Evolutionary conservation across 1,140 invertebrate genomes (phyloP).

Genomic region (Maconellicoccus hirsutus): DNA sequence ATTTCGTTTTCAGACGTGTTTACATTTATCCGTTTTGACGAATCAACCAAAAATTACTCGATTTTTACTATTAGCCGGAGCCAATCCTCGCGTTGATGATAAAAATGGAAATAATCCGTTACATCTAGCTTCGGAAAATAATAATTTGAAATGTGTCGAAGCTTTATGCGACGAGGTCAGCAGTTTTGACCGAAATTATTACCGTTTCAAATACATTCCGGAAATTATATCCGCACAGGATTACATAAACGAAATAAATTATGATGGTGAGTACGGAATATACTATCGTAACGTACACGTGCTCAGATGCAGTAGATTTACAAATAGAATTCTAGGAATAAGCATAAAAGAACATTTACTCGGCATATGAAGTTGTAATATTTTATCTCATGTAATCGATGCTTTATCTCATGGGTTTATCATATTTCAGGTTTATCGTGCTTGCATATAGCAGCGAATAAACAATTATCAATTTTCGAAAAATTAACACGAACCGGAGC

Average conservation of each 20-base stretch:
- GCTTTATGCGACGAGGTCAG: neutral
- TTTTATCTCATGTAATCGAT: too few species aligned
- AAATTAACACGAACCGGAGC: neutral
- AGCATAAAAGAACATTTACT: neutral
- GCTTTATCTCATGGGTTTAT: too few species aligned
- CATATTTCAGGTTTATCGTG: neutral
- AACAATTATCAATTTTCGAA: neutral
- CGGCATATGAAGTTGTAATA: too few species aligned
- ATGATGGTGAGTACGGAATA: neutral
- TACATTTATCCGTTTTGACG: constrained; percentile 24
- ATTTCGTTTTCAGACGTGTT: constrained; percentile 20
- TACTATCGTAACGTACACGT: neutral
- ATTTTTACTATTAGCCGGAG: constrained; percentile 18
- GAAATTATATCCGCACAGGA: neutral
- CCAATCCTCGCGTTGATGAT: constrained; percentile 23
- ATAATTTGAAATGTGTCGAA: neutral
- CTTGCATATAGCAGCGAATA: neutral
- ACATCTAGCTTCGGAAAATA: constrained; percentile 23
- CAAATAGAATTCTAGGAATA: neutral
- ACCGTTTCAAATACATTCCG: neutral
- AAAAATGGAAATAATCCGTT: constrained; percentile 24
- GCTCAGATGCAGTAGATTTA: neutral
- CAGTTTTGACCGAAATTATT: neutral
- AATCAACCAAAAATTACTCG: constrained; percentile 24
- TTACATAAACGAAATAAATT: neutral